These are phyloP conservation scores for Copidosoma floridanum DNA, from an alignment of 1,140 invertebrate genomes.

Conservation along the genomic window DNA sequence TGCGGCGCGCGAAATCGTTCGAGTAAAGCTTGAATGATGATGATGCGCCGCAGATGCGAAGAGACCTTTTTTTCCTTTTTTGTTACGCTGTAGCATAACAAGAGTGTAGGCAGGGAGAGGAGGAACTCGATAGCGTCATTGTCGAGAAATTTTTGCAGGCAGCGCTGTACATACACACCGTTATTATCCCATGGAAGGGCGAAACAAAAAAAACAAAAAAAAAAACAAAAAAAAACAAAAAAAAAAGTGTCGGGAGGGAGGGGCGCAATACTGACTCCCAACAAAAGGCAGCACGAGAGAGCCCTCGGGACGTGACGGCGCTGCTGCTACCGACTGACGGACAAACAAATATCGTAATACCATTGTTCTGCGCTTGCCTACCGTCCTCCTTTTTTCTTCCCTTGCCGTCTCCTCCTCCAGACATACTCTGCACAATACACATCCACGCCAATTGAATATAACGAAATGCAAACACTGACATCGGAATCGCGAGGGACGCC, in stretches of 20 bases:
- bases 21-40: background rate
- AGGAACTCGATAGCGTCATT: conserved; percentile 21
- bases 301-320: conserved; percentile 42
- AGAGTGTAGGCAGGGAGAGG: background rate
- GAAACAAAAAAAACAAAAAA: no score
- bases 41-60: background rate
- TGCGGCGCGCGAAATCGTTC: no score
- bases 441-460: conserved; percentile 56
- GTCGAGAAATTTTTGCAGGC: conserved; percentile 19
- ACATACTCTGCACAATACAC: background rate
- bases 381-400: no score
- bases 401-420: conserved; percentile 18
- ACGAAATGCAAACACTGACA: conserved; percentile 55
- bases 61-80: no score
- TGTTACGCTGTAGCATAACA: no score
- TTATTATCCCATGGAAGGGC: no score
- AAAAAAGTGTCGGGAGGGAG: conserved; percentile 14
- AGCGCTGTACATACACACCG: no score
- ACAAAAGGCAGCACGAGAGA: conserved; percentile 37
- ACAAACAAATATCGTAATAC: conserved; percentile 56
- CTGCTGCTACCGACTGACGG: conserved; percentile 39
- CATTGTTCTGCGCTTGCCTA: conserved; percentile 52
- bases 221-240: background rate
- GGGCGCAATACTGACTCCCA: conserved; percentile 28
- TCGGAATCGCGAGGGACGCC: conserved; percentile 41